Evolutionary conservation across 2,797 vertebrate genomes (phyloP).

Genomic region (Danio aesculapii): DNA sequence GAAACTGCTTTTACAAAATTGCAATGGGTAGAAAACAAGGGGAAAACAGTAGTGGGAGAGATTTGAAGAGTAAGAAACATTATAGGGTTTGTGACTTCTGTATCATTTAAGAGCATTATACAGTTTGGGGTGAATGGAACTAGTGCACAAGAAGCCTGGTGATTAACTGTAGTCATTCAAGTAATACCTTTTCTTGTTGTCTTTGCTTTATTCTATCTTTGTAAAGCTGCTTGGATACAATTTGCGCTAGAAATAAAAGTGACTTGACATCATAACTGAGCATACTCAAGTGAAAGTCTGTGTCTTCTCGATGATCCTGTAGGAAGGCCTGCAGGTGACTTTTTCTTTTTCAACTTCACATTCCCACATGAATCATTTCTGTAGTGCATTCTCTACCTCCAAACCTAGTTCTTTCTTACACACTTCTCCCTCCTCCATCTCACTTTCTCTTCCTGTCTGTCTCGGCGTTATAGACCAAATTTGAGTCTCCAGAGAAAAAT

Average conservation of each 20-base stretch:
- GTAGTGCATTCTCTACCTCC: slow-evolving; percentile 46
- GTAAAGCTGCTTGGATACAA: no score
- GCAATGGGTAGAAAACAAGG: no score
- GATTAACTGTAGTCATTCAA: not conserved
- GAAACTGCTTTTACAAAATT: not conserved
- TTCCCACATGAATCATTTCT: slow-evolving; percentile 70
- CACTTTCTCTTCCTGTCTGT: slow-evolving; percentile 53
- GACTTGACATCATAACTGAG: no score
- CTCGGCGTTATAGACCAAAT: slow-evolving; percentile 77
- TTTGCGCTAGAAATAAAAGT: no score
- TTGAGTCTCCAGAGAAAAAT: slow-evolving; percentile 76
- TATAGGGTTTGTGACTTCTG: not conserved
- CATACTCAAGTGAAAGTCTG: slow-evolving; percentile 9
- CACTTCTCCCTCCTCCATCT: slow-evolving; percentile 58
- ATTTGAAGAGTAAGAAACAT: not conserved
- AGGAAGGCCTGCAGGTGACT: slow-evolving; percentile 75
- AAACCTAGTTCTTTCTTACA: slow-evolving; percentile 15
- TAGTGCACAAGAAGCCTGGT: not conserved
- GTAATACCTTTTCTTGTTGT: not conserved
- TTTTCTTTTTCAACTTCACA: slow-evolving; percentile 77
- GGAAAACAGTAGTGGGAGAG: not conserved
- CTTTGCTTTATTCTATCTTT: no score
- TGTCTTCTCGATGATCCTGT: slow-evolving; percentile 10
- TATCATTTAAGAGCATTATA: slow-evolving; percentile 2
- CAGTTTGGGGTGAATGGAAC: not conserved